Base-by-base conservation (phyloP, 2,797 vertebrate genomes). In the Avahi laniger region DNA sequence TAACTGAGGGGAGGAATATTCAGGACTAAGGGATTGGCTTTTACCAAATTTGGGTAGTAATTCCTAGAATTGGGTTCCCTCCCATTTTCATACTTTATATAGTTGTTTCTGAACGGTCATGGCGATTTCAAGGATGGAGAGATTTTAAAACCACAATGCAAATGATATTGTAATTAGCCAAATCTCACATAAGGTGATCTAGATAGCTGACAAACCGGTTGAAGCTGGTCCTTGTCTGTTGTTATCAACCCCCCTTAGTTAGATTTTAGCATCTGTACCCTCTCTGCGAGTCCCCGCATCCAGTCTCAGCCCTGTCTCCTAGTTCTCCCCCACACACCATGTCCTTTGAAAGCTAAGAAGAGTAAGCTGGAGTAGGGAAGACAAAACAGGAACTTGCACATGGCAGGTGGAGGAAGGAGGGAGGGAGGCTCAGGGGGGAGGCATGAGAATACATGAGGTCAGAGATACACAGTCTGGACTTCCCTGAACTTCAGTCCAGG, bases 271-370 rank as follows among this genome's bases (percentile, higher is more conserved):
- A 63, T 13, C 12, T 15, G 61, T 6, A 33, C 61, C 30, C 30
- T 1, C 61, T 63, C 61, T 13, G 61, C 61, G 15, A 33, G 59
- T 28, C 59, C 28, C 59, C 2, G 12, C 11, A 5, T 30, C 20
- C 1, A 5, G 26, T 2, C 59, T 63, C 30, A 15, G 12, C 30
- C 13, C 61, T 33, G 13, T 63, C 61, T 7, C 61, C 13, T 33
- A 13, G 13, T 33, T 63, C 61, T 63, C 61, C 7, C 43, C n/a
- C 4, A 10, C 35, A 22, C 0, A 15, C 7, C 17, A 35, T 35
- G 7, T 28, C 13, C n/a, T 73, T 95, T 54, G 20, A 61, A 93
- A 83, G n/a, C 33, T 43, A 93, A 92, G 41, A 93, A 92, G 41
- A 20, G 24, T 24, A 80, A 41, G 26, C 18, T 61, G 22, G 54